Evolutionary conservation across 2,888 invertebrate species (phyloP).

Genomic region (Epistrophella euchroma): DNA sequence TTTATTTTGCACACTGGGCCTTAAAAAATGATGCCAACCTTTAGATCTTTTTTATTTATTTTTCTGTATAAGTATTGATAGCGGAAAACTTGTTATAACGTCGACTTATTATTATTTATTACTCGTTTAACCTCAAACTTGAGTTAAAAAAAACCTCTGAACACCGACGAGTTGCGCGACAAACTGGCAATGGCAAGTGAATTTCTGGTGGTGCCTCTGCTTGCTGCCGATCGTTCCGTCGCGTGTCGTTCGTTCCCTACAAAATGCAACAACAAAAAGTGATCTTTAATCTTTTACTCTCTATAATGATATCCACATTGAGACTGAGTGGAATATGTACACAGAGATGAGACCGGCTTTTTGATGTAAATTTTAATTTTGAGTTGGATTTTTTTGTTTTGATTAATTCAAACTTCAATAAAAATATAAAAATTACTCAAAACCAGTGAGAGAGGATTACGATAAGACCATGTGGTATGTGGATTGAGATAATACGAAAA

Average conservation of each 20-base stretch:
- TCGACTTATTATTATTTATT: constrained; percentile 6
- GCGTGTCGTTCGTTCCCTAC: constrained; percentile 1
- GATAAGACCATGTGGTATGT: constrained; percentile 23
- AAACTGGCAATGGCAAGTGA: constrained; percentile 72
- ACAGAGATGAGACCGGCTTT: constrained; percentile 56
- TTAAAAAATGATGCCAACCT: constrained; percentile 35
- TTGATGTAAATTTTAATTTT: constrained; percentile 39
- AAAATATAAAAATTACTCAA: constrained; percentile 40
- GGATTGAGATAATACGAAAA: neutral
- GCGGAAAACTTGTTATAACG: constrained; percentile 43
- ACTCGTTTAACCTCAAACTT: constrained; percentile 33
- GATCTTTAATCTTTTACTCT: constrained; percentile 66
- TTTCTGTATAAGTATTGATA: neutral
- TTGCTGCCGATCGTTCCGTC: constrained; percentile 17
- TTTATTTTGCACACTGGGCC: constrained; percentile 11
- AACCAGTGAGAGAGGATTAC: constrained; percentile 26
- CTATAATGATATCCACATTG: constrained; percentile 14
- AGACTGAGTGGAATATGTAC: constrained; percentile 44
- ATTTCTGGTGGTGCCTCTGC: constrained; percentile 40
- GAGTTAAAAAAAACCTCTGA: constrained; percentile 23
- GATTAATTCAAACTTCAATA: neutral
- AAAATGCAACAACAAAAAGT: constrained; percentile 25
- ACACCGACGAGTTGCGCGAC: constrained; percentile 70
- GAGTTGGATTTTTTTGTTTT: constrained; percentile 39
- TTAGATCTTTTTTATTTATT: constrained; percentile 27